Evolutionary conservation across 2,797 vertebrate genomes (phyloP), one percentile per base, ranked within the genome.

Genomic region (Myotis vivesi): DNA sequence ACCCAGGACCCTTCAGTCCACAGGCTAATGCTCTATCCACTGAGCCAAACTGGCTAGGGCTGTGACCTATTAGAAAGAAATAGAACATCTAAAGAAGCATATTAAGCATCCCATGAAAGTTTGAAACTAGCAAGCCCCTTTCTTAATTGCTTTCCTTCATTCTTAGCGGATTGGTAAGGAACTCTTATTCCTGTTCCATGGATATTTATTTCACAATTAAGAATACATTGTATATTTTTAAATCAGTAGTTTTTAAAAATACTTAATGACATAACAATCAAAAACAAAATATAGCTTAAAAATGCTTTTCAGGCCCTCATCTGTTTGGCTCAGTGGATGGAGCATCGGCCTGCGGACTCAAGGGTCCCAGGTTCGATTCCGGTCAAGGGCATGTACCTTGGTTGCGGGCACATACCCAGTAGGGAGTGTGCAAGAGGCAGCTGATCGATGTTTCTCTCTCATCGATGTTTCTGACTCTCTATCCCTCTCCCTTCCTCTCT

Each of bases 251-350:
- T 95, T 97, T 84, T 44, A 12, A 25, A 95, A 95, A 30, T 86
- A 84, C 81, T 7, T 20, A 89, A 41, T 95, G 53, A 23, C 66
- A 41, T 41, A 95, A 96, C 96, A 95, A 94, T 94, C 64, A 88
- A 72, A 90, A 92, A 94, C 87, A 44, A 95, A 96, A 95, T 97
- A 68, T 94, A 87, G 73, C 69, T 84, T 79, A 28, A 91, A 97
- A 72, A 89, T 87, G 75, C 53, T 87, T 66, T 88, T 88, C n/a
- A 66, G 46, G 86, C 44, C 44, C 44, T 44, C 10, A 44, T 10
- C 10, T 2, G 44, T 44, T 44, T 44, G 44, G 10, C 44, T 44
- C 44, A 44, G 44, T 44, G 44, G 44, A 44, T 44, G 44, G 44
- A 44, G 44, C 10, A 2, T 44, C 44, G 10, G 10, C 44, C 44